These are phyloP conservation scores for Aegotheles bennettii DNA, from an alignment of 2,113 vertebrate species.

Conservation along the genomic window DNA sequence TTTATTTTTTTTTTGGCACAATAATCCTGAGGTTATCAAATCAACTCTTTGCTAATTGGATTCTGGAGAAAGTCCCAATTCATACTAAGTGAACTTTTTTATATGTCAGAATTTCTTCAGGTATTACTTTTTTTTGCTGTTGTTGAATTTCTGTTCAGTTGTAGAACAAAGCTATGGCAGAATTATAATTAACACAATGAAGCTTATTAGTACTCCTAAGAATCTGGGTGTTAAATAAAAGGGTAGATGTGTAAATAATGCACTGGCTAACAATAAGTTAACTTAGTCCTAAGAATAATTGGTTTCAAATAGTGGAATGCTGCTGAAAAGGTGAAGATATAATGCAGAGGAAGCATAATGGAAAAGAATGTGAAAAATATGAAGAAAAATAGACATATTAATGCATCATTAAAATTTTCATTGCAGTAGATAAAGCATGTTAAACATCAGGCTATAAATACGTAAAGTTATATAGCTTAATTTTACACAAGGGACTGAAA, in stretches of 20 bases:
- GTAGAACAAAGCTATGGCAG: neutral
- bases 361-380: neutral
- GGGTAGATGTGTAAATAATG: neutral
- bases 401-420: neutral
- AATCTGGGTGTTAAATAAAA: neutral
- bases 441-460: slow-evolving; percentile 20
- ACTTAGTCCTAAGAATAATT: neutral
- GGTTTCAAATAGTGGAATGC: neutral
- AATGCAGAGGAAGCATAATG: neutral
- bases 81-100: neutral
- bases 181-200: neutral
- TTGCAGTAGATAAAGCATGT: slow-evolving; percentile 4
- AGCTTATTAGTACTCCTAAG: neutral
- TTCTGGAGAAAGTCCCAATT: neutral
- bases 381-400: neutral
- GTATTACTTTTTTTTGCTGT: neutral
- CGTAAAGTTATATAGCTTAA: neutral
- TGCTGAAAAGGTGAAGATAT: neutral
- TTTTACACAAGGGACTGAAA: neutral
- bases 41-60: neutral
- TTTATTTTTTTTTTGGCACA: neutral
- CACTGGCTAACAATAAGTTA: neutral
- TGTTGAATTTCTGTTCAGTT: neutral
- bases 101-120: neutral
- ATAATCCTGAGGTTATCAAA: neutral